phyloP scores from a whole-genome alignment of 1,140 invertebrate species.

The Leptonema lineaticorne region DNA sequence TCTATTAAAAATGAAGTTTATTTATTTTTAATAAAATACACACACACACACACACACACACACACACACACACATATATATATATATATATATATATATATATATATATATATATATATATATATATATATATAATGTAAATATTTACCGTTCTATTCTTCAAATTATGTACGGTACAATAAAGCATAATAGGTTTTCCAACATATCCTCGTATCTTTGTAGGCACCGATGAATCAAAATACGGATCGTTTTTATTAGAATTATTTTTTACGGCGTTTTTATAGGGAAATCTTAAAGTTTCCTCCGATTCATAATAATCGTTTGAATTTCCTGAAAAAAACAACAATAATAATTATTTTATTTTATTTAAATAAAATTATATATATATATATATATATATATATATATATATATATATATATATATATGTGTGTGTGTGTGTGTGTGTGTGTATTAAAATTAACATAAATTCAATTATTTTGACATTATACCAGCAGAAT shows the following conservation, averaged over 20 bases:
- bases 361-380: not conserved
- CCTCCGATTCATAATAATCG: not conserved
- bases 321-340: not conserved
- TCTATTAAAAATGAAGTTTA: too few relatives aligned
- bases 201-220: not conserved
- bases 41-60: too few relatives aligned
- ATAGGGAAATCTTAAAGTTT: not conserved
- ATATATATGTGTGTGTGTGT: not conserved
- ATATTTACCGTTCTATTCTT: slow-evolving; percentile 7
- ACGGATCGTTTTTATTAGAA: not conserved
- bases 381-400: not conserved
- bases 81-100: too few relatives aligned
- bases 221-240: slow-evolving; percentile 10
- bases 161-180: slow-evolving; percentile 13
- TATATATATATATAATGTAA: too few relatives aligned
- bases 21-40: too few relatives aligned
- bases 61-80: too few relatives aligned
- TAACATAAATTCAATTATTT: too few relatives aligned
- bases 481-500: too few relatives aligned
- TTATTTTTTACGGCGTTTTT: not conserved
- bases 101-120: too few relatives aligned
- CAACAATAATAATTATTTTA: not conserved
- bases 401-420: not conserved
- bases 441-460: not conserved
- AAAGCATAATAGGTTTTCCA: not conserved